Percentiles rank a stretch among this genome's conserved stretches.
phyloP scores from a whole-genome alignment of 2,888 invertebrate species.

The Epinotia demarniana region DNA sequence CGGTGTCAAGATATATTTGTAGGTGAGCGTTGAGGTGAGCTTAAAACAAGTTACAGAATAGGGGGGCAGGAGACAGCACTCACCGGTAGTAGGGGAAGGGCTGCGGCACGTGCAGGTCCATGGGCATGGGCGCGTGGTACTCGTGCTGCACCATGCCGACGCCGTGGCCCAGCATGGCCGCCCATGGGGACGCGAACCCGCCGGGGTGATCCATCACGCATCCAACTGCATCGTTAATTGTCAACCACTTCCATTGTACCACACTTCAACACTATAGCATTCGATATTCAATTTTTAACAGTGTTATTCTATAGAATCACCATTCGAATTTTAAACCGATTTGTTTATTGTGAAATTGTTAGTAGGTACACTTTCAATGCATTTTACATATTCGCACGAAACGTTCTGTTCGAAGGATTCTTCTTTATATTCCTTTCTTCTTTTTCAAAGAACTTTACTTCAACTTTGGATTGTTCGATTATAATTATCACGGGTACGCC shows the following conservation, averaged over 20 bases:
- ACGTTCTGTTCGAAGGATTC: background rate
- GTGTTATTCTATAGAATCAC: conserved; percentile 3
- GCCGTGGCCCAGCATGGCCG: conserved; percentile 89
- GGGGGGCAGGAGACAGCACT: conserved; percentile 64
- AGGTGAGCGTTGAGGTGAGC: too few species aligned
- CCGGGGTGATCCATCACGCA: conserved; percentile 89
- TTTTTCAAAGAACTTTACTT: too few species aligned
- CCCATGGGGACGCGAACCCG: conserved; percentile 91
- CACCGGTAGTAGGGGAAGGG: conserved; percentile 96
- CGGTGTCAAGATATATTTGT: too few species aligned
- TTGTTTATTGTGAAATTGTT: background rate
- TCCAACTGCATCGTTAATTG: conserved; percentile 16
- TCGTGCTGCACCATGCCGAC: conserved; percentile 87
- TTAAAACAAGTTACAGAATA: too few species aligned
- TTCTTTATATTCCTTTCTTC: background rate
- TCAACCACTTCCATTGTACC: conserved; percentile 20
- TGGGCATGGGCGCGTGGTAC: conserved; percentile 88
- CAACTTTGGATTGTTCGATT: background rate
- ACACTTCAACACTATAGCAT: background rate
- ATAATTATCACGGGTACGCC: background rate
- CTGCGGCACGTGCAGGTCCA: conserved; percentile 96
- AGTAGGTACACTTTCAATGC: conserved; percentile 16
- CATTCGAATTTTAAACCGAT: background rate
- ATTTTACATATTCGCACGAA: background rate
- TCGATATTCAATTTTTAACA: background rate